Evolutionary conservation across 2,113 vertebrate species (phyloP), one percentile per base, ranked within the genome.

Genomic region (Tetrao urogallus): DNA sequence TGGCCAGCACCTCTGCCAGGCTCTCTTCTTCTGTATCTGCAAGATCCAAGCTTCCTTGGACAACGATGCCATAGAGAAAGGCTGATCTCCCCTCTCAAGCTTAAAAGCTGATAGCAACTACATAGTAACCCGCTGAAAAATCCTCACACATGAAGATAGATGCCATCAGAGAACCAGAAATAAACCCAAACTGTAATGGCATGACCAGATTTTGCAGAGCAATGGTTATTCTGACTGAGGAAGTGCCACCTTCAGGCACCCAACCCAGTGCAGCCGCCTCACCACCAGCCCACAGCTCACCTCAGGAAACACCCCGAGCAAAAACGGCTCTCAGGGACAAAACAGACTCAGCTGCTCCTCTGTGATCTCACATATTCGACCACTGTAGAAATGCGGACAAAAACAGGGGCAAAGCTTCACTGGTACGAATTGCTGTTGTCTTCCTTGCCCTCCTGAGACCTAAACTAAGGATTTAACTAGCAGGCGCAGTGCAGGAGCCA

Each of bases 321-420:
- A 66, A 90, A 83, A 7, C 15, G 34, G 69, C 18, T 40, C 48
- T 66, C 72, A 34, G 28, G 52, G 81, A 25, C 17, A 81, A 78
- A 91, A 47, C 6, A 57, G 65, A 57, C 56, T 17, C 66, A 10
- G n/a, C 36, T 77, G 45, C 69, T 83, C 40, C 75, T 50, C 36
- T 5, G 22, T 64, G 86, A 65, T 5, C 40, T 69, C 72, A 40
- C 3, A 1, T 6, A n/a, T 13, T 38, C 2, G 1, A 50, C 45
- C 52, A 11, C 8, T 8, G 7, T 11, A 13, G 10, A 80, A 47
- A 3, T 0, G 1, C 5, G 43, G 5, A 8, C 22, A 19, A 85
- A 61, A 84, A n/a, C 1, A 4, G 24, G 32, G 19, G 16, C 11
- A 60, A 40, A 58, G 32, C 15, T 78, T 56, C 42, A 25, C 32